phyloP scores from a whole-genome alignment of 2,113 vertebrate species.

The Casuarius casuarius region DNA sequence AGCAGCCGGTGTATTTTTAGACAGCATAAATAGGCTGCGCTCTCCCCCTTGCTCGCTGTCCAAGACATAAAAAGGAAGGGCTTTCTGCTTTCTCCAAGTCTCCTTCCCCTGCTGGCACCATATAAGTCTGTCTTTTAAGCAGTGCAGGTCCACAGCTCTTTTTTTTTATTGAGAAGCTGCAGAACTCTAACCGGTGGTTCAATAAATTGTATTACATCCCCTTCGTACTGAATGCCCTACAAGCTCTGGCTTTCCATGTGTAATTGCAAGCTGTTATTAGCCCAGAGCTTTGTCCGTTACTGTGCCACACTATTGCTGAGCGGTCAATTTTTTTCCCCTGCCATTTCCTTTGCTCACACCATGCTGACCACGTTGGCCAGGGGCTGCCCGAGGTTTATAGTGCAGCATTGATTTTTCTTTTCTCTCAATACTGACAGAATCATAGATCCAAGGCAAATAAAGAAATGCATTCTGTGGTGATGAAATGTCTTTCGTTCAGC shows the following conservation, averaged over 20 bases:
- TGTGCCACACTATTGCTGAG: constrained; percentile 85
- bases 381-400: constrained; percentile 85
- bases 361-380: constrained; percentile 86
- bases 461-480: constrained; percentile 95
- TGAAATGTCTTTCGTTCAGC: constrained; percentile 94
- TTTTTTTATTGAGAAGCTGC: constrained; percentile 76
- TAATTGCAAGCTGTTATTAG: constrained; percentile 87
- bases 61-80: constrained; percentile 59
- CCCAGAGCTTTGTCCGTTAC: constrained; percentile 82
- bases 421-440: constrained; percentile 97
- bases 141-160: constrained; percentile 56
- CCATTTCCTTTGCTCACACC: constrained; percentile 86
- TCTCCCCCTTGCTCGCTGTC: constrained; percentile 36
- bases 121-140: constrained; percentile 72
- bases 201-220: constrained; percentile 83
- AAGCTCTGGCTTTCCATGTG: constrained; percentile 82
- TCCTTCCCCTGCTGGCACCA: constrained; percentile 63
- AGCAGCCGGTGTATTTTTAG: constrained; percentile 34
- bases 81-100: constrained; percentile 59
- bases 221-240: constrained; percentile 78
- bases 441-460: constrained; percentile 99
- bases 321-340: constrained; percentile 85
- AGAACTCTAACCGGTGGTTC: constrained; percentile 81
- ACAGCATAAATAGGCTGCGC: constrained; percentile 47
- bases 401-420: constrained; percentile 95